Evolutionary conservation across 2,888 invertebrate species (phyloP), one percentile per base, ranked within the genome.

Genomic region (Nineta flava): DNA sequence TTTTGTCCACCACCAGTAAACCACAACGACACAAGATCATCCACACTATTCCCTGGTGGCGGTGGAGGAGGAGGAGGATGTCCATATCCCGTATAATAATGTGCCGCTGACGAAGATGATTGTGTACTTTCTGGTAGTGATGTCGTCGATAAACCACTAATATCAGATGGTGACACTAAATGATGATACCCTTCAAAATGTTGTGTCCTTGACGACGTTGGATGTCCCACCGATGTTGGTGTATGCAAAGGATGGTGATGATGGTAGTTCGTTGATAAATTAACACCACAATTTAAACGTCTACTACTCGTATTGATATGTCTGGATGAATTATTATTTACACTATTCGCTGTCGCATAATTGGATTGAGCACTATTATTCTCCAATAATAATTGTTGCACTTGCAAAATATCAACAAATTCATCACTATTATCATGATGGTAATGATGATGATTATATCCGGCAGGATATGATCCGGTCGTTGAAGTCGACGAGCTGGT

Each of bases 371-470:
- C 57, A 42, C 56, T 54, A 52, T 58, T 56, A 53, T 54, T 55
- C 56, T 77, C 77, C 65, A 84, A 72, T 58, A 84, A 72, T 59
- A 84, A 68, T 65, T 84, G 78, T 61, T 84, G 84, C 65, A 86
- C 86, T 65, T 86, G 86, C 51, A 86, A 76, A 60, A 86, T 86
- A 69, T 87, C 87, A 65, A 87, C 85, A 69, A 83, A 87, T 70
- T 87, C 87, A 69, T 82, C 81, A 44, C 55, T 53, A 10, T 62
- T 65, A 50, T 62, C 62, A 51, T 50, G 50, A 54, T 44, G 16
- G 40, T 41, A 16, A 57, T 43, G 16, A 41, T 41, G n/a, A 17
- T 16, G 17, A 19, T 17, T 15, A 3, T 12, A n/a, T 17, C n/a
- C 43, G 4, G 17, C 15, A 15, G 43, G 3, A 12, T 15, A 17